phyloP scores from a whole-genome alignment of 2,113 vertebrate genomes.

The Circaetus cinerascens region DNA sequence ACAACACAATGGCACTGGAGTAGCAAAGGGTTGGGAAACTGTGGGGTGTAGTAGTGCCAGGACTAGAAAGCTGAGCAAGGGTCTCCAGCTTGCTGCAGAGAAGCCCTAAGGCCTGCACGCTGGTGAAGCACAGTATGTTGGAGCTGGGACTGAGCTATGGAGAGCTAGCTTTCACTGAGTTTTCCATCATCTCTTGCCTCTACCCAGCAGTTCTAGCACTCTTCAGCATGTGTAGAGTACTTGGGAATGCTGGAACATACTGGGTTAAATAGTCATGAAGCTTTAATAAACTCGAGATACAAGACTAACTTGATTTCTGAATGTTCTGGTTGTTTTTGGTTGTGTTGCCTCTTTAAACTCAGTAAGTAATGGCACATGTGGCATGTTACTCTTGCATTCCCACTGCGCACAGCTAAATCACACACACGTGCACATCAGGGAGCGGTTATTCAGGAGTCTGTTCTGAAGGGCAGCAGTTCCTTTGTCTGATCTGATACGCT shows the following conservation, averaged over 20 bases:
- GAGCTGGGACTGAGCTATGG: neutral
- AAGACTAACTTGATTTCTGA: neutral
- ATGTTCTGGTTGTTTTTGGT: neutral
- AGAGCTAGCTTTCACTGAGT: neutral
- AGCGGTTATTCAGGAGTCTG: neutral
- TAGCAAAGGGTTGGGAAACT: neutral
- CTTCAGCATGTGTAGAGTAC: too few relatives aligned
- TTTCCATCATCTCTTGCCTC: neutral
- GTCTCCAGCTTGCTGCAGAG: neutral
- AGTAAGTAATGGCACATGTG: neutral
- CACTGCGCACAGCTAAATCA: neutral
- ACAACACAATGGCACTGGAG: neutral
- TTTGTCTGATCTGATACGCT: neutral
- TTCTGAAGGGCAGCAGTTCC: conserved; percentile 36
- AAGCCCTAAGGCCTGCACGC: neutral
- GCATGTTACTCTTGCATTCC: neutral
- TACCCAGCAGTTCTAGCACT: neutral
- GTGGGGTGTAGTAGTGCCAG: neutral
- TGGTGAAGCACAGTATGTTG: neutral
- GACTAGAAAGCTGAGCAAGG: neutral
- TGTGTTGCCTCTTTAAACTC: neutral
- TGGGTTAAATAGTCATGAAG: neutral
- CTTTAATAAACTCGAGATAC: neutral
- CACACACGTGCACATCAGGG: neutral
- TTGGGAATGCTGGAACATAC: neutral